Conservation (phyloP, 2,888 invertebrate species). For the Netelia virgata region DNA sequence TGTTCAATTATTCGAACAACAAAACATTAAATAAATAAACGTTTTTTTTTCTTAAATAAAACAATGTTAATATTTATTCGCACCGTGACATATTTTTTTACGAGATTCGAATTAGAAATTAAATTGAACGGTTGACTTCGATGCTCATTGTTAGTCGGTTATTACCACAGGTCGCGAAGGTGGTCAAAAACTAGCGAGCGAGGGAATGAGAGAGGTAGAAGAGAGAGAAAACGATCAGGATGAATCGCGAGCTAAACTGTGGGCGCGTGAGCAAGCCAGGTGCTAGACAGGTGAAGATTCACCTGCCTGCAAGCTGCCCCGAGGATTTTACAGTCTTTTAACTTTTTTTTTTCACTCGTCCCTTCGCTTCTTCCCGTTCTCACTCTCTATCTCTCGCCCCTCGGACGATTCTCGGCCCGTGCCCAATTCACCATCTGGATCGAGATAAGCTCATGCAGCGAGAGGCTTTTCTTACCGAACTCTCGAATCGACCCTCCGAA, state of each 20-base stretch:
- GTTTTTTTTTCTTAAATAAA: too few relatives aligned
- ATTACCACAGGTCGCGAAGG: neutral
- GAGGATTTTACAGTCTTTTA: slow-evolving; percentile 28
- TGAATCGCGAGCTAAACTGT: slow-evolving; percentile 39
- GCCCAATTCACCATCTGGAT: slow-evolving; percentile 80
- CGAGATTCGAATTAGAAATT: too few relatives aligned
- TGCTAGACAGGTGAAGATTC: slow-evolving; percentile 82
- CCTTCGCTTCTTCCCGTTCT: slow-evolving; percentile 25
- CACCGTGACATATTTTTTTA: too few relatives aligned
- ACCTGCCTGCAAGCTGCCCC: slow-evolving; percentile 82
- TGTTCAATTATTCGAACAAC: too few relatives aligned
- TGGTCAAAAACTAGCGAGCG: slow-evolving; percentile 14
- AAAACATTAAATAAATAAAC: too few relatives aligned
- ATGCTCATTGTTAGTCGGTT: neutral
- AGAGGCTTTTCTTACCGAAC: slow-evolving; percentile 21
- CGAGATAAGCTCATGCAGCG: slow-evolving; percentile 62
- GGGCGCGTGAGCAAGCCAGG: slow-evolving; percentile 74
- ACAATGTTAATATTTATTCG: neutral
- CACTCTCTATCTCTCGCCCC: slow-evolving; percentile 20
- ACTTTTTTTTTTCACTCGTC: slow-evolving; percentile 21
- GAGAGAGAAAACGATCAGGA: neutral
- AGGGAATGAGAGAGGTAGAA: neutral
- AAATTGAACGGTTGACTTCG: neutral
- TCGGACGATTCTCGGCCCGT: slow-evolving; percentile 70
- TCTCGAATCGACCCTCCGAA: neutral